A percentile compares a stretch with the other conserved stretches of the same genome.
Evolutionary conservation across 2,888 invertebrate genomes (phyloP).

Genomic region (Pollenia angustigena): DNA sequence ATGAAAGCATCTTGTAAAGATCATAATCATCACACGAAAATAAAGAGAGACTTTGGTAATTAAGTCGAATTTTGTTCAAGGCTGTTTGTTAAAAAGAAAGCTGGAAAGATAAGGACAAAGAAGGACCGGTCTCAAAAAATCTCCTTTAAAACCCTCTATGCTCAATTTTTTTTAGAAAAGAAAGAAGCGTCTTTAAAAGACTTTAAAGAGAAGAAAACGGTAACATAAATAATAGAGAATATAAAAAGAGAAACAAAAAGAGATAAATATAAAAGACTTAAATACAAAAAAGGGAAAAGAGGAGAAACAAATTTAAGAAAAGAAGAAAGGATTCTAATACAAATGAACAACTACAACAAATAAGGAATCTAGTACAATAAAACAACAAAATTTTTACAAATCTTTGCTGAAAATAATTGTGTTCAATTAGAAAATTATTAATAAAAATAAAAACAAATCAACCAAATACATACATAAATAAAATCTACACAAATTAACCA

Average conservation of each 20-base stretch:
- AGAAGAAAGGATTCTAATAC: constrained; percentile 19
- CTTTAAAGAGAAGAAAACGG: constrained; percentile 16
- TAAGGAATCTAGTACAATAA: constrained; percentile 61
- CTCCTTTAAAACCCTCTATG: constrained; percentile 6
- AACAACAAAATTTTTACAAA: constrained; percentile 67
- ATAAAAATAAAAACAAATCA: constrained; percentile 28
- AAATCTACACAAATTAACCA: constrained; percentile 24
- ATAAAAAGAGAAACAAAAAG: constrained; percentile 7
- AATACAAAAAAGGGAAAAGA: neutral
- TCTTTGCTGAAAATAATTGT: constrained; percentile 74
- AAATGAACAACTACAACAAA: constrained; percentile 25
- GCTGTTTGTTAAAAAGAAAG: constrained; percentile 6
- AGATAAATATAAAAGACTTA: constrained; percentile 15
- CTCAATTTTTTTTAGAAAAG: constrained; percentile 39
- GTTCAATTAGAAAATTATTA: constrained; percentile 70
- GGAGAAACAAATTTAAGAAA: neutral
- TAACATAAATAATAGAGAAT: neutral
- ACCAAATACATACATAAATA: constrained; percentile 7
- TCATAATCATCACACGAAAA: neutral
- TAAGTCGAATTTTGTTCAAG: constrained; percentile 12
- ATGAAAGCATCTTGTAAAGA: constrained; percentile 44
- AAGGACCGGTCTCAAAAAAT: constrained; percentile 5
- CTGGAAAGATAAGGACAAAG: constrained; percentile 2
- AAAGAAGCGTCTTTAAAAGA: constrained; percentile 28
- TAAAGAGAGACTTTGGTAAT: neutral